phyloP scores from a whole-genome alignment of 2,113 vertebrate species.

The Condylura cristata region DNA sequence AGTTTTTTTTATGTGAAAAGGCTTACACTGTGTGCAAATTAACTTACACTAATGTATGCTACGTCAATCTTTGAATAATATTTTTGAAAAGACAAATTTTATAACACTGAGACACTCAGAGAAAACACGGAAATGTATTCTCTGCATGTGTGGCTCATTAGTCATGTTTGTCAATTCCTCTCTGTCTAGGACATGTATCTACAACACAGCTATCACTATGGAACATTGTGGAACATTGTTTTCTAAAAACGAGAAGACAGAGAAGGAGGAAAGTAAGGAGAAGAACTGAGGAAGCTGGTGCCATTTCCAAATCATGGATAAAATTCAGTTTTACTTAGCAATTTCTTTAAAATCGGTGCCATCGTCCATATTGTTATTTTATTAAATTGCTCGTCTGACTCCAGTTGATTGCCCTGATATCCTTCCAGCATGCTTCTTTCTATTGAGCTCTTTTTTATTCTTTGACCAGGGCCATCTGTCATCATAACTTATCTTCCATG shows the following conservation, averaged over 20 bases:
- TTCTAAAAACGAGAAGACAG: too few relatives aligned
- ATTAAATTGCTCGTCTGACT: not conserved
- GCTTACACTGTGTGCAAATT: not conserved
- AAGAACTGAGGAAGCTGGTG: not conserved
- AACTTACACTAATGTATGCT: not conserved
- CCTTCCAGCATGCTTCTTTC: not conserved
- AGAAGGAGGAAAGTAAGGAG: too few relatives aligned
- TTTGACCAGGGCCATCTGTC: slow-evolving; percentile 59
- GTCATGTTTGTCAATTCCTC: not conserved
- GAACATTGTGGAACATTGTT: not conserved
- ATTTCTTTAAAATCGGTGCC: not conserved
- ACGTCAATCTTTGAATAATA: not conserved
- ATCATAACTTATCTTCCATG: not conserved
- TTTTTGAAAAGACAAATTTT: not conserved
- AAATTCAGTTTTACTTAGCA: not conserved
- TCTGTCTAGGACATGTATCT: not conserved
- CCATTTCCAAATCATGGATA: not conserved
- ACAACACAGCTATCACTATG: too few relatives aligned
- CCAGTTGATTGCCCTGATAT: too few relatives aligned
- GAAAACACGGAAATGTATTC: not conserved
- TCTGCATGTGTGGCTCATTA: not conserved
- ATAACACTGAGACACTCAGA: not conserved
- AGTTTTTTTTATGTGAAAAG: slow-evolving; percentile 3
- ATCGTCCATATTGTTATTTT: not conserved
- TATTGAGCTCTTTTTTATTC: slow-evolving; percentile 56